Evolutionary conservation across 2,113 vertebrate genomes (phyloP), one percentile per base, ranked within the genome.

Genomic region (Pseudorhombus dupliciocellatus): DNA sequence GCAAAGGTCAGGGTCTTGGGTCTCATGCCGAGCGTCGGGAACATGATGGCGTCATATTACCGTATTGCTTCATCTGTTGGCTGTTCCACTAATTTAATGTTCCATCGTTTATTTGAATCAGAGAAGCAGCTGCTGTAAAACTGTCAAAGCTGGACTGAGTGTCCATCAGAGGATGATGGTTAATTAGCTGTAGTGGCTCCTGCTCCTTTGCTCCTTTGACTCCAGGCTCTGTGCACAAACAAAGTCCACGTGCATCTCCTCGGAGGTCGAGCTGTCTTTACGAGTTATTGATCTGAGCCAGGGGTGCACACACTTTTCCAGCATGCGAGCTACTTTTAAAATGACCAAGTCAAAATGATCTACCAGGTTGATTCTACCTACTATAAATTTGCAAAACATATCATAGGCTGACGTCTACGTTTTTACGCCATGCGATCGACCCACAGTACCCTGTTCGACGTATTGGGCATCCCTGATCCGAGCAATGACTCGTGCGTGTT

Each of bases 91-190:
- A 31, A n/a, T n/a, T n/a, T n/a, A n/a, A n/a, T n/a, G n/a, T n/a
- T n/a, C n/a, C n/a, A n/a, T n/a, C n/a, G n/a, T n/a, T n/a, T n/a
- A n/a, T n/a, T n/a, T 85, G 68, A 70, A 42, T 7, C 3, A 25
- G 81, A 80, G 71, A 73, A 77, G 65, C 71, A 73, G 73, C 58
- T 66, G 82, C 10, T 44, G 56, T 85, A 67, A 85, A 85, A 31
- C 65, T 70, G 76, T 75, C 76, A 76, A 11, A 61, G 21, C 25
- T 30, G 70, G 79, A 85, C 54, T 31, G 44, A 80, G 58, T 51
- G 55, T 72, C 28, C 52, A 44, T 77, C 75, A 46, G 65, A 14
- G 60, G 58, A 81, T 75, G 26, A 60, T 54, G 52, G 74, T 87
- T 81, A 76, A 88, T 87, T 74, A 80, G 64, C 70, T 62, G 63